These are phyloP conservation scores for Trogon melanurus DNA, from an alignment of 2,113 vertebrate genomes.

Conservation along the genomic window DNA sequence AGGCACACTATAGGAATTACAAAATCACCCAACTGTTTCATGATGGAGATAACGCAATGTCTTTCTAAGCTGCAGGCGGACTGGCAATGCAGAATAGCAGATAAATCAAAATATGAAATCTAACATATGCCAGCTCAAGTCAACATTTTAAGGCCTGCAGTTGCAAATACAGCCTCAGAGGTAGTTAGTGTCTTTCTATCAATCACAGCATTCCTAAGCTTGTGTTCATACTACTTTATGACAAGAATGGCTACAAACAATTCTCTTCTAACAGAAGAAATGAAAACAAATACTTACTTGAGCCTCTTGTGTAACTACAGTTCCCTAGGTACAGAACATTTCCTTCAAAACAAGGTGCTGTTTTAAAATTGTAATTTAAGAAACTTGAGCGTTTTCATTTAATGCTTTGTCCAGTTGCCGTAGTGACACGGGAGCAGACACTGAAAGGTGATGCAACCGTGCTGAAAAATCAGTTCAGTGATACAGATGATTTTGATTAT, in stretches of 20 bases:
- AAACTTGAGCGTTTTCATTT: constrained; percentile 86
- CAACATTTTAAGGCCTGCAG: neutral
- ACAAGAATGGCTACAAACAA: neutral
- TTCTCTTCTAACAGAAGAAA: neutral
- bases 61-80: neutral
- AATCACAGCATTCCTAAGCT: neutral
- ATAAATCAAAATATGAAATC: neutral
- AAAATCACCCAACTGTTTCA: neutral
- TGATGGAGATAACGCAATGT: too few relatives aligned
- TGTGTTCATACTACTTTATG: neutral
- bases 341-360: neutral
- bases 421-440: constrained; percentile 84
- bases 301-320: neutral
- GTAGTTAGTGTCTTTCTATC: neutral
- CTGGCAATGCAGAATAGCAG: neutral
- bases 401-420: constrained; percentile 85
- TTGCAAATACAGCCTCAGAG: neutral
- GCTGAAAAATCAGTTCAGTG: constrained; percentile 58
- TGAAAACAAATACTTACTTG: neutral
- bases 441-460: constrained; percentile 74
- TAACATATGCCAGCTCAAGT: neutral
- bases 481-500: constrained; percentile 90
- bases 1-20: neutral
- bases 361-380: neutral
- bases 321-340: neutral